A percentile compares a stretch with the other conserved stretches of the same genome.
Evolutionary conservation across 2,797 vertebrate genomes (phyloP).

Genomic region (Limosa lapponica): DNA sequence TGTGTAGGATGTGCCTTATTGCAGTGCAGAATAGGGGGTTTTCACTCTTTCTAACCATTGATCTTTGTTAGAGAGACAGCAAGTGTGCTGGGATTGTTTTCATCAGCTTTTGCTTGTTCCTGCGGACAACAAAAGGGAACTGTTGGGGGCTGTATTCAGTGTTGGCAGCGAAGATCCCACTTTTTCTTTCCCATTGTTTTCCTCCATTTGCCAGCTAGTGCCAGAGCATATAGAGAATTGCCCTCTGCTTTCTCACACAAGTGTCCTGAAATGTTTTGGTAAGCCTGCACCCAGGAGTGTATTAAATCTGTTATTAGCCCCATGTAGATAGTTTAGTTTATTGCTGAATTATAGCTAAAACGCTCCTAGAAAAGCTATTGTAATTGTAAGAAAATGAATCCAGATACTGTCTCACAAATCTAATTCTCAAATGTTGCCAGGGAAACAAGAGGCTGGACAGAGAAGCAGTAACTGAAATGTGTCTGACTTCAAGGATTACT

Average conservation of each 20-base stretch:
- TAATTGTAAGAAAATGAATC: neutral
- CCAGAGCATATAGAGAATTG: neutral
- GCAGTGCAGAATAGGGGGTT: neutral
- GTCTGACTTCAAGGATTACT: neutral
- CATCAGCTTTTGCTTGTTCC: constrained; percentile 54
- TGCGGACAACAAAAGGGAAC: constrained; percentile 29
- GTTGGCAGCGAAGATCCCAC: constrained; percentile 9
- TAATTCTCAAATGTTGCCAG: neutral
- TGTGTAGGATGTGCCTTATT: neutral
- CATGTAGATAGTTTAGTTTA: neutral
- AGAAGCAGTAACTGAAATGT: neutral
- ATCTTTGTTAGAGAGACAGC: constrained; percentile 37
- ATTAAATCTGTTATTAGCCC: neutral
- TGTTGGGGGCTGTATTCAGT: constrained; percentile 36
- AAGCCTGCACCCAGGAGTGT: neutral
- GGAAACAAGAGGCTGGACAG: neutral
- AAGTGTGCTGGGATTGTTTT: constrained; percentile 47
- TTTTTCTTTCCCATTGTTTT: constrained; percentile 45
- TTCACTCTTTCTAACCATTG: neutral
- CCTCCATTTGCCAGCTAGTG: constrained; percentile 9
- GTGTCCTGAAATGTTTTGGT: neutral
- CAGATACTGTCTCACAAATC: neutral
- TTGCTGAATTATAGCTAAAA: neutral
- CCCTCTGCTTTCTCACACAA: neutral
- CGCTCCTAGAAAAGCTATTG: neutral